phyloP scores from a whole-genome alignment of 2,113 vertebrate genomes.

The Oenanthe melanoleuca region DNA sequence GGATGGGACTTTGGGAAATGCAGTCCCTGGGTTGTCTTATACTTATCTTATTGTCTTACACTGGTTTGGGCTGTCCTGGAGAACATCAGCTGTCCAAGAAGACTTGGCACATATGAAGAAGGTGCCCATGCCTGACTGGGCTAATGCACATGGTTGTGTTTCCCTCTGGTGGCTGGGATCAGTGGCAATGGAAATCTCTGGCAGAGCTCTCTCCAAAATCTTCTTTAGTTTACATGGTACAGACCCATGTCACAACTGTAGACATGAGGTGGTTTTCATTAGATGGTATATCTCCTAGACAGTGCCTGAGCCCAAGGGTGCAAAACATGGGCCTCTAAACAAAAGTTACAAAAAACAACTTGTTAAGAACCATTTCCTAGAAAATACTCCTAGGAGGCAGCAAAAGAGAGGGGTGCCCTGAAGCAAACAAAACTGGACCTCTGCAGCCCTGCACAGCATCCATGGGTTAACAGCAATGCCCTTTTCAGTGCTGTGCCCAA shows the following conservation, averaged over 20 bases:
- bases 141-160: background rate
- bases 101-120: background rate
- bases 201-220: background rate
- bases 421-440: background rate
- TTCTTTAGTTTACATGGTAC: background rate
- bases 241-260: background rate
- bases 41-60: background rate
- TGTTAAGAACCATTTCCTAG: background rate
- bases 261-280: background rate
- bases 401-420: background rate
- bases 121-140: no score
- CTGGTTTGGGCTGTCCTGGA: background rate
- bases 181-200: background rate
- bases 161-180: conserved; percentile 38
- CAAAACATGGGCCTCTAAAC: background rate
- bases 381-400: background rate
- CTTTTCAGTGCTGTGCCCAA: background rate
- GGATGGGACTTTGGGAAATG: background rate
- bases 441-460: background rate
- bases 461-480: background rate
- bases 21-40: background rate
- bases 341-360: background rate
- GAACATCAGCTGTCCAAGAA: background rate
- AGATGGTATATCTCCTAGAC: fast-evolving
- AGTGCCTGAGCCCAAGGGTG: background rate